phyloP scores from a whole-genome alignment of 2,797 vertebrate species.

The Myripristis murdjan region DNA sequence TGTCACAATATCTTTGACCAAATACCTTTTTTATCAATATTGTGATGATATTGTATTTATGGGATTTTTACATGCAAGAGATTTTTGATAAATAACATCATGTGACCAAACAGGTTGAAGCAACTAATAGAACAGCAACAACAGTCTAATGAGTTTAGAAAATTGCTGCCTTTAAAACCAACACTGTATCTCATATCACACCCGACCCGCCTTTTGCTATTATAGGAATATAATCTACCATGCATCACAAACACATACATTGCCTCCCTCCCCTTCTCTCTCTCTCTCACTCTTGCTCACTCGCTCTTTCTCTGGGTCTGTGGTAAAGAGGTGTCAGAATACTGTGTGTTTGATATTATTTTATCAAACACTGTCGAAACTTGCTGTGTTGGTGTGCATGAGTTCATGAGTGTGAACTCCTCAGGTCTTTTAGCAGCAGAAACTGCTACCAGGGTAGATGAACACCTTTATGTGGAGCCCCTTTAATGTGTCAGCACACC shows the following conservation, averaged over 20 bases:
- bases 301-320: neutral
- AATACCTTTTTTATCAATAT: too few species aligned
- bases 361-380: constrained; percentile 53
- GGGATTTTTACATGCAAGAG: too few species aligned
- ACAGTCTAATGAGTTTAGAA: too few species aligned
- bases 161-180: too few species aligned
- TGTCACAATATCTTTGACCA: too few species aligned
- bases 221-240: constrained; percentile 5
- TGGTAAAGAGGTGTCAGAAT: constrained; percentile 3
- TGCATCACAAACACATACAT: constrained; percentile 6
- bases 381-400: constrained; percentile 67
- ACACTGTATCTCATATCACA: too few species aligned
- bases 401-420: neutral
- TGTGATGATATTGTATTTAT: too few species aligned
- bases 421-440: too few species aligned
- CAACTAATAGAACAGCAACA: too few species aligned
- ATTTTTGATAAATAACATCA: too few species aligned
- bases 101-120: too few species aligned
- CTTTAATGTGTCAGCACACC: neutral
- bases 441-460: constrained; percentile 10
- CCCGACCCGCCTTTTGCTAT: too few species aligned
- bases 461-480: constrained; percentile 13
- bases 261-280: neutral
- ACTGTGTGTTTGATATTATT: constrained; percentile 15
- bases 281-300: neutral